A percentile compares a stretch with the other conserved stretches of the same genome.
phyloP scores from a whole-genome alignment of 2,888 invertebrate species.

The Apocheima hispidaria region DNA sequence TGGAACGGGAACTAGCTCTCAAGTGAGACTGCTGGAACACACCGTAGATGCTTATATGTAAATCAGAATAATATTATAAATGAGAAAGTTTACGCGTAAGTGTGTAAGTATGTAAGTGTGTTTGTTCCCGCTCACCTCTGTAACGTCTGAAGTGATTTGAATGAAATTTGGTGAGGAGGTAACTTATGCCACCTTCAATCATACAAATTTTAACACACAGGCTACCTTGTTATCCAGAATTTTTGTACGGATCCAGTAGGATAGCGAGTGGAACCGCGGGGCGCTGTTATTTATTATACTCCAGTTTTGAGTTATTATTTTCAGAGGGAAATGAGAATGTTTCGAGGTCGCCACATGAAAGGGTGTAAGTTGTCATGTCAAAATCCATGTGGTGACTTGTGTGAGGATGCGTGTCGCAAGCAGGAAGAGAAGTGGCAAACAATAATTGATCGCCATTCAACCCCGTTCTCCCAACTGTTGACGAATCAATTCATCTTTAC shows the following conservation, averaged over 20 bases:
- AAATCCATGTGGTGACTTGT: background rate
- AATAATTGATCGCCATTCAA: conserved; percentile 5
- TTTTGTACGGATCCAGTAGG: background rate
- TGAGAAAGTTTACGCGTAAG: too few species aligned
- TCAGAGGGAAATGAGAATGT: conserved; percentile 24
- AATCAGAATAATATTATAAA: too few species aligned
- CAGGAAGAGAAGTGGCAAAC: conserved; percentile 38
- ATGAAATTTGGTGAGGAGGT: too few species aligned
- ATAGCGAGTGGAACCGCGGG: background rate
- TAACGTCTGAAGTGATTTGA: too few species aligned
- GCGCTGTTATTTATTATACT: background rate
- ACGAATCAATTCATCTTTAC: conserved; percentile 95
- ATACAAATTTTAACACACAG: too few species aligned
- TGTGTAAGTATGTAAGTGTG: too few species aligned
- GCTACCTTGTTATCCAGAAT: too few species aligned
- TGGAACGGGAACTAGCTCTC: too few species aligned
- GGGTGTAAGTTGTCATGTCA: conserved; percentile 3
- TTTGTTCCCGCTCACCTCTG: too few species aligned
- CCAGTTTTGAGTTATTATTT: background rate
- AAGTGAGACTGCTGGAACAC: too few species aligned
- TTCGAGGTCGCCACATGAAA: background rate
- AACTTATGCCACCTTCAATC: too few species aligned
- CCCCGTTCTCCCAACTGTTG: conserved; percentile 89
- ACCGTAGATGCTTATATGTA: too few species aligned
- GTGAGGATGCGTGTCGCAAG: conserved; percentile 19